Base-by-base conservation (phyloP, 2,113 vertebrate species). In the Mastomys natalensis region DNA sequence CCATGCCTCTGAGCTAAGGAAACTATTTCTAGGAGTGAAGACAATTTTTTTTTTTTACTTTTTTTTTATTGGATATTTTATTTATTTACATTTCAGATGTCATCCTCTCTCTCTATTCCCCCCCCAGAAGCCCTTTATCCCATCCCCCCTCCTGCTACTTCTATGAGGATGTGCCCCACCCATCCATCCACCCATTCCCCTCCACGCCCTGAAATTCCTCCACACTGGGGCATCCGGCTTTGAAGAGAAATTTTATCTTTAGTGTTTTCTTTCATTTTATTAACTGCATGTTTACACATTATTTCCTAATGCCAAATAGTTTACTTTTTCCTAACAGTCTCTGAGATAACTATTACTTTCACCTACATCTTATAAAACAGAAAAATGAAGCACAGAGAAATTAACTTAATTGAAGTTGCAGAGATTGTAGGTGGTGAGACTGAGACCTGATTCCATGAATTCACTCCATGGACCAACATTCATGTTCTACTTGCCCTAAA, bases 181-280 rank as follows among this genome's bases (percentile, higher is more conserved):
- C 48, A 51, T 7, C 48, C 48, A 51, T 51, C 48, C 48, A 51
- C 48, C 8, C 48, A 51, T 7, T 51, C 48, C 48, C 48, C 48
- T 51, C 48, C 7, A 51, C 48, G 7, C 48, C 48, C 7, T 51
- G 6, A 8, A 51, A 51, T 51, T 51, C 48, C 48, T 51, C 48
- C 48, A 51, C 48, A 51, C 6, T 51, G 48, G 7, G 7, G 48
- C 48, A 51, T 51, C 48, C 48, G 8, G 48, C 48, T 7, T 51
- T 74, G 7, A 97, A 82, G 53, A 92, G 22, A 9, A 93, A 2
- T 88, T 97, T 92, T 90, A 17, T 58, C 60, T 96, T 87, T 85
- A 93, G 58, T 26, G 16, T 51, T 84, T 51, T 73, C 64, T 89
- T 89, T 91, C 73, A 70, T 76, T 86, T 89, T 81, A 72, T 85